phyloP scores from a whole-genome alignment of 2,797 vertebrate species.

The Oryzias dopingdopingensis region DNA sequence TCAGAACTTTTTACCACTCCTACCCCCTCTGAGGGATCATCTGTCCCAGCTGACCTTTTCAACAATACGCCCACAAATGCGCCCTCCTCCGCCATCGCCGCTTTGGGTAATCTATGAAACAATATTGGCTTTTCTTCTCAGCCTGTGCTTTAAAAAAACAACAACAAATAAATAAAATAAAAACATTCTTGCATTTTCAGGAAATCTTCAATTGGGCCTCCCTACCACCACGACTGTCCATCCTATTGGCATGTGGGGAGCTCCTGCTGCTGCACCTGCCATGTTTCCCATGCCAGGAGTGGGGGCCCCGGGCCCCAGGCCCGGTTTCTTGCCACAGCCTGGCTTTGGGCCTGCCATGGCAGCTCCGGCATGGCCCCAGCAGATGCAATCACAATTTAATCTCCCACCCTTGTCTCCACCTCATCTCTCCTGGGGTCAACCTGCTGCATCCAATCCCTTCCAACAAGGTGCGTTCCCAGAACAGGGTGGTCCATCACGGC shows the following conservation, averaged over 20 bases:
- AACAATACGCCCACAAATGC: constrained; percentile 56
- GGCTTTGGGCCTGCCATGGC: constrained; percentile 75
- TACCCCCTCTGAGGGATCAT: constrained; percentile 50
- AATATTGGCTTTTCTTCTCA: not conserved
- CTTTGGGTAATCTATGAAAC: constrained; percentile 77
- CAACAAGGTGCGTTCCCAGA: constrained; percentile 74
- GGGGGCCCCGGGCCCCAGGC: constrained; percentile 58
- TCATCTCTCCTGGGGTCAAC: constrained; percentile 79
- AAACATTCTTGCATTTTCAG: constrained; percentile 63
- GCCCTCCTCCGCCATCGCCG: constrained; percentile 55
- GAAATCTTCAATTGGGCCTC: constrained; percentile 73
- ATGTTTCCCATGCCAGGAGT: constrained; percentile 72
- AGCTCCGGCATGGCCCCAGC: constrained; percentile 80
- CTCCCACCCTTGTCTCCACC: constrained; percentile 61
- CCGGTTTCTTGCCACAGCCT: constrained; percentile 72
- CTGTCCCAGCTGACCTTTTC: constrained; percentile 78
- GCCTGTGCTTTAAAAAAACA: not conserved
- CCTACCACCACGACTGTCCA: constrained; percentile 58
- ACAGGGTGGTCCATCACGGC: constrained; percentile 75
- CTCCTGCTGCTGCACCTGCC: constrained; percentile 54
- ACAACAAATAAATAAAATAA: no score
- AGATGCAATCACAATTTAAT: constrained; percentile 66
- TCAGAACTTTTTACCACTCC: constrained; percentile 79
- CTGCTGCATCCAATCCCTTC: constrained; percentile 82
- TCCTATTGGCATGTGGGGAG: constrained; percentile 74